Percentiles rank a stretch among this genome's conserved stretches.
Evolutionary conservation across 2,113 vertebrate species (phyloP).

Genomic region (Lasiurus borealis): DNA sequence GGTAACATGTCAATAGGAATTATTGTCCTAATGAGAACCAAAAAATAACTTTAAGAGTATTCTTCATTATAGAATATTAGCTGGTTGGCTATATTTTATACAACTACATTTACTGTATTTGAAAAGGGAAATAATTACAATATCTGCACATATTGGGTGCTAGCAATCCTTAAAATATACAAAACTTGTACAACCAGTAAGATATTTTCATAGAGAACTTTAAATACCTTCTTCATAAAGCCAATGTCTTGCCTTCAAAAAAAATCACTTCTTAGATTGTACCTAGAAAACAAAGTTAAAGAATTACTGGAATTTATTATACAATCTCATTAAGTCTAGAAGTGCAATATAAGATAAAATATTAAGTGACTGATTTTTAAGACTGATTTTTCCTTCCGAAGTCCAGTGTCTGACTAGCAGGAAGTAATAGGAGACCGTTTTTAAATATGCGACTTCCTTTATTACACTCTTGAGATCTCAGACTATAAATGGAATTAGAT

Average conservation of each 20-base stretch:
- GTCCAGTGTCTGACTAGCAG: conserved; percentile 1
- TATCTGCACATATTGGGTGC: neutral
- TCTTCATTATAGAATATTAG: neutral
- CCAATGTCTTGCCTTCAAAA: neutral
- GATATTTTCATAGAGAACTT: neutral
- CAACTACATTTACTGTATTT: neutral
- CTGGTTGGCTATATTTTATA: neutral
- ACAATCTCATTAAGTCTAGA: neutral
- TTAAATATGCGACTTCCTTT: conserved; percentile 49
- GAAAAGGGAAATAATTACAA: neutral
- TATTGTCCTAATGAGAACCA: neutral
- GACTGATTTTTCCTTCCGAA: conserved; percentile 61
- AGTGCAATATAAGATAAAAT: conserved; percentile 36
- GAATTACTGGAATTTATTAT: neutral
- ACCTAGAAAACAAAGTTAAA: conserved; percentile 24
- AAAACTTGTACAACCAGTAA: neutral
- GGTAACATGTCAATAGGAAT: neutral
- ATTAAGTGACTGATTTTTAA: conserved; percentile 51
- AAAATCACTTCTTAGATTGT: conserved; percentile 25
- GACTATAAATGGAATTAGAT: conserved; percentile 14
- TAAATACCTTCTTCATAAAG: neutral
- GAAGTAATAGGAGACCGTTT: neutral
- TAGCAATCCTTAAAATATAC: neutral
- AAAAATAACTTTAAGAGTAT: neutral
- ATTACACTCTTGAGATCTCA: conserved; percentile 53